phyloP scores from a whole-genome alignment of 2,797 vertebrate species.

The Malurus splendens region DNA sequence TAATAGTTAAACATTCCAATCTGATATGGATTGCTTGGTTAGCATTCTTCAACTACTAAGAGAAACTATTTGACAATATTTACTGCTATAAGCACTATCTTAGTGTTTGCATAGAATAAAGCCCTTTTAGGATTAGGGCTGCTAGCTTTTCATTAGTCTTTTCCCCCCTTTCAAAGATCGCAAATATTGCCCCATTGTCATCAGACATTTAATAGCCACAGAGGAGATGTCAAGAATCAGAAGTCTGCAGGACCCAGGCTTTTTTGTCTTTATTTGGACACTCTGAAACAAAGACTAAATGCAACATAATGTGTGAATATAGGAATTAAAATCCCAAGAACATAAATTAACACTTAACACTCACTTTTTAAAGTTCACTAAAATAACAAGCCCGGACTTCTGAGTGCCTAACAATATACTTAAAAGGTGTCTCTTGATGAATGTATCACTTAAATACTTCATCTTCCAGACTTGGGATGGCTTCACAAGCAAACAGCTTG shows the following conservation, averaged over 20 bases:
- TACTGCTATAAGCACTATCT: background rate
- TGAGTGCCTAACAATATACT: background rate
- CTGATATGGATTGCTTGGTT: background rate
- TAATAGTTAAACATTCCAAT: background rate
- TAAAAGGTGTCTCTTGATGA: background rate
- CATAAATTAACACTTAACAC: background rate
- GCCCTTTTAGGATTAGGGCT: background rate
- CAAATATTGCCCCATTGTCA: background rate
- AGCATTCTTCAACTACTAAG: background rate
- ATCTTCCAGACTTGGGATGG: background rate
- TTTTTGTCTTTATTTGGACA: background rate
- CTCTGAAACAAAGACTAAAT: background rate
- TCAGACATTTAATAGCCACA: background rate
- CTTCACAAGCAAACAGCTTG: background rate
- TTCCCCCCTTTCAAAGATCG: background rate
- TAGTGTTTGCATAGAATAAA: background rate
- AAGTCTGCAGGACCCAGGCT: background rate
- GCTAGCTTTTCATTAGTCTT: background rate
- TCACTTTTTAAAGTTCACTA: background rate
- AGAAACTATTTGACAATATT: background rate
- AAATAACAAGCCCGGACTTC: background rate
- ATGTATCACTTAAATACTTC: background rate
- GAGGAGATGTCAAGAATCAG: background rate
- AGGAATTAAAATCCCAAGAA: background rate
- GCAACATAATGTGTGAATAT: background rate